Evolutionary conservation across 2,888 invertebrate species (phyloP), one percentile per base, ranked within the genome.

Genomic region (Hemithea aestivaria): DNA sequence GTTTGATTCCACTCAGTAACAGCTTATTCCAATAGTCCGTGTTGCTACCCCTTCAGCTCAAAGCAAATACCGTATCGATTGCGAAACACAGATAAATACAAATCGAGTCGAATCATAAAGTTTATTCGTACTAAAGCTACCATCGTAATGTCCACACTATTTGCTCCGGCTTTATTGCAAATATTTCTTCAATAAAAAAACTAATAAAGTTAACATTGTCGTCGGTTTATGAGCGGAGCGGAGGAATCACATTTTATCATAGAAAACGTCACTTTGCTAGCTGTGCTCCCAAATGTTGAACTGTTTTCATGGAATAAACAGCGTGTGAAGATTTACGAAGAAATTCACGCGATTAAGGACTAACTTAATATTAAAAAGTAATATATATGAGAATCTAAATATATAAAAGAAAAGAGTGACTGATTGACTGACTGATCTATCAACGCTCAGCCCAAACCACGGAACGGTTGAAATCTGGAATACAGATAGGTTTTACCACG

Each of bases 61-160:
- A 40, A 35, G 21, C 34, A 11, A 25, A 32, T 24, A 25, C 22
- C 11, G 10, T 21, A 44, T 33, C 31, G 32, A 24, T 35, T 47
- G 42, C 42, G 45, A 36, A 40, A 34, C 43, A 10, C 44, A 41
- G 50, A 44, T 45, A 49, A 47, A 45, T 41, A 36, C 31, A 39
- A 45, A 44, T 44, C 31, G 48, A 46, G 41, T 38, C 37, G 44
- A 47, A 42, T 37, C 55, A 57, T 64, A 61, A 67, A 66, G 28
- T 62, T 64, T 62, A 64, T 60, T 52, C 33, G 40, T 51, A 58
- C 53, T 65, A 45, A 62, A 51, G 45, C 48, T 48, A 48, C 48
- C 32, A 41, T 48, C 38, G 41, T 45, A 43, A 47, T 45, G 40
- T 48, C 41, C 35, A 39, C 42, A 39, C 48, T 46, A 42, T 52